Percentiles rank a stretch among this genome's conserved stretches.
Evolutionary conservation across 1,140 invertebrate genomes (phyloP).

Genomic region (Rhagoletis pomonella): DNA sequence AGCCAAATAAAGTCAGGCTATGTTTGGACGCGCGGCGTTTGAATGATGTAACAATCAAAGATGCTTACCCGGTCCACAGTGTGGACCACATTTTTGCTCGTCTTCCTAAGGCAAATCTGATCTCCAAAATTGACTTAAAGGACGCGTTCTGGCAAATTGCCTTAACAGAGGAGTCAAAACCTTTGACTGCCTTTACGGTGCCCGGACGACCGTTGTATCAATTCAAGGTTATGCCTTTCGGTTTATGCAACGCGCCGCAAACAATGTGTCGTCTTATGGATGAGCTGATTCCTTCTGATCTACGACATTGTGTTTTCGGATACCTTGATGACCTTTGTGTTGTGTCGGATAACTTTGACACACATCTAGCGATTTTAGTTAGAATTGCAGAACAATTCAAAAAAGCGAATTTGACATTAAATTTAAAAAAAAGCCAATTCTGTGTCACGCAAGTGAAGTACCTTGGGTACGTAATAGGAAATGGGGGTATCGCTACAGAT

Average conservation of each 20-base stretch:
- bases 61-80: conserved; percentile 60
- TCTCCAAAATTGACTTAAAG: conserved; percentile 48
- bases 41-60: conserved; percentile 59
- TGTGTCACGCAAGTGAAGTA: conserved; percentile 61
- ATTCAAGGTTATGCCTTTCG: no score
- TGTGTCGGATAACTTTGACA: conserved; percentile 59
- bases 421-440: conserved; percentile 74
- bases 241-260: background rate
- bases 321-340: conserved; percentile 58
- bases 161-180: conserved; percentile 60
- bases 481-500: conserved; percentile 58
- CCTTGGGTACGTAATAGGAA: conserved; percentile 57
- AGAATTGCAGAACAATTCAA: conserved; percentile 69
- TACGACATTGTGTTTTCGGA: conserved; percentile 59
- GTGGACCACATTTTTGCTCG: conserved; percentile 60
- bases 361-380: conserved; percentile 71
- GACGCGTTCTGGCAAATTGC: conserved; percentile 6
- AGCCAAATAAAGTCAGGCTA: conserved; percentile 62
- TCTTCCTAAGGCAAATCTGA: conserved; percentile 57
- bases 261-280: conserved; percentile 57
- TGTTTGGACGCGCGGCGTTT: conserved; percentile 67
- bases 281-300: conserved; percentile 70
- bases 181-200: conserved; percentile 69
- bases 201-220: no score
- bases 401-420: conserved; percentile 74